Evolutionary conservation across 1,140 invertebrate species (phyloP).

Genomic region (Hypsibius dujardini): DNA sequence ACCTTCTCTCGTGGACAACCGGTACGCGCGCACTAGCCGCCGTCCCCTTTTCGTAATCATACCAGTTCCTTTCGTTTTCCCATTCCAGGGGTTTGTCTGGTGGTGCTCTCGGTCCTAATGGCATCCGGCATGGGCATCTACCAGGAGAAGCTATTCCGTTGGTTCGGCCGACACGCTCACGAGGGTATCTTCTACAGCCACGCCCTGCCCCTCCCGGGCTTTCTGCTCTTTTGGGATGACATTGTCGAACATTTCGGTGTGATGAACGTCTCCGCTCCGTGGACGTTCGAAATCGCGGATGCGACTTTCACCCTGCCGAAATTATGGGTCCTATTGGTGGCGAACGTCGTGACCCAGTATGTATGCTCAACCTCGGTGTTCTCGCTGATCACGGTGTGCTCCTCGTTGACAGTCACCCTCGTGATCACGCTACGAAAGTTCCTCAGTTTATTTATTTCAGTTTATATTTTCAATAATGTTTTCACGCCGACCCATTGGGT

Average conservation of each 20-base stretch:
- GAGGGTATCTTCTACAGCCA: slow-evolving; percentile 84
- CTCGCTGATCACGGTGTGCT: slow-evolving; percentile 73
- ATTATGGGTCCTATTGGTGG: slow-evolving; percentile 57
- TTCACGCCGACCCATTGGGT: slow-evolving; percentile 84
- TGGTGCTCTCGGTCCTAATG: slow-evolving; percentile 71
- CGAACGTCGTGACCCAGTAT: slow-evolving; percentile 77
- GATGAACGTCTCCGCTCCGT: slow-evolving; percentile 32
- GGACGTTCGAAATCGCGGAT: slow-evolving; percentile 37
- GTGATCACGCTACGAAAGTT: slow-evolving; percentile 91
- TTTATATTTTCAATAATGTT: slow-evolving; percentile 81
- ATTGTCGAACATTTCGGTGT: slow-evolving; percentile 47
- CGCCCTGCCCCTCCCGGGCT: slow-evolving; percentile 65
- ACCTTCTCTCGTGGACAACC: not conserved
- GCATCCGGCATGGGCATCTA: slow-evolving; percentile 91
- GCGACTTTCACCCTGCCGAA: slow-evolving; percentile 44
- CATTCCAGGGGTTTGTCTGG: slow-evolving; percentile 50
- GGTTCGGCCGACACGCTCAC: slow-evolving; percentile 76
- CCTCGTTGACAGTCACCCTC: slow-evolving; percentile 80
- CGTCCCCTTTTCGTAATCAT: not conserved
- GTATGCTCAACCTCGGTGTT: slow-evolving; percentile 88
- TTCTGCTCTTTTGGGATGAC: slow-evolving; percentile 53
- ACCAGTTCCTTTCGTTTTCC: slow-evolving; percentile 20
- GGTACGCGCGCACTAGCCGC: not conserved
- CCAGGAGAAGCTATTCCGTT: slow-evolving; percentile 70
- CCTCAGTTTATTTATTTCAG: slow-evolving; percentile 77